Percentiles rank a stretch among this genome's conserved stretches.
These are phyloP conservation scores for Cyprinodon tularosa DNA, from an alignment of 2,113 vertebrate genomes.

Conservation along the genomic window DNA sequence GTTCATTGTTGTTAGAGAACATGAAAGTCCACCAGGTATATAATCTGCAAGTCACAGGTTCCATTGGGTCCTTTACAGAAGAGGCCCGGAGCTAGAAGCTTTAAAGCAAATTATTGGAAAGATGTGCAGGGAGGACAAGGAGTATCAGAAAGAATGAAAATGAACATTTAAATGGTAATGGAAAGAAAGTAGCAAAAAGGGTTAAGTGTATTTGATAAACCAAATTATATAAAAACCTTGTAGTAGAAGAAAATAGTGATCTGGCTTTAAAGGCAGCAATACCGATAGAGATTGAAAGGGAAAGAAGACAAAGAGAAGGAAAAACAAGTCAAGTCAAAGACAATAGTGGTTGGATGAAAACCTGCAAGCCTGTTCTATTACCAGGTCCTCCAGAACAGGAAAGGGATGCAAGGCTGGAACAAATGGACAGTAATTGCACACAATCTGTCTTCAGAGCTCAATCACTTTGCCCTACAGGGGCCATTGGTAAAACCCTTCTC, in stretches of 20 bases:
- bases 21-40: neutral
- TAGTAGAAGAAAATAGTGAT: neutral
- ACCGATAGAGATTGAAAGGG: neutral
- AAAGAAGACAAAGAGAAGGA: constrained; percentile 9
- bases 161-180: neutral
- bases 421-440: constrained; percentile 75
- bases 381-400: constrained; percentile 24
- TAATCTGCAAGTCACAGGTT: constrained; percentile 32
- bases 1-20: too few species aligned
- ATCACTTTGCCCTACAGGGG: constrained; percentile 62
- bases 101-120: constrained; percentile 57
- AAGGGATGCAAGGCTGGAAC: constrained; percentile 52
- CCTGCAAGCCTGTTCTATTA: constrained; percentile 52
- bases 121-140: constrained; percentile 15
- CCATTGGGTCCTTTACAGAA: constrained; percentile 34
- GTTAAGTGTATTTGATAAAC: constrained; percentile 28
- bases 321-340: constrained; percentile 38
- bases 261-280: constrained; percentile 6
- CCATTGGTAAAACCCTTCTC: constrained; percentile 58
- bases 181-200: neutral
- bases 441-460: constrained; percentile 74
- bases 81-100: constrained; percentile 31
- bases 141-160: neutral
- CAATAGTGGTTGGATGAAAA: constrained; percentile 37
- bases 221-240: constrained; percentile 33